Percentiles rank a stretch among this genome's conserved stretches.
phyloP scores from a whole-genome alignment of 2,888 invertebrate genomes.

The Enchytraeus crypticus region DNA sequence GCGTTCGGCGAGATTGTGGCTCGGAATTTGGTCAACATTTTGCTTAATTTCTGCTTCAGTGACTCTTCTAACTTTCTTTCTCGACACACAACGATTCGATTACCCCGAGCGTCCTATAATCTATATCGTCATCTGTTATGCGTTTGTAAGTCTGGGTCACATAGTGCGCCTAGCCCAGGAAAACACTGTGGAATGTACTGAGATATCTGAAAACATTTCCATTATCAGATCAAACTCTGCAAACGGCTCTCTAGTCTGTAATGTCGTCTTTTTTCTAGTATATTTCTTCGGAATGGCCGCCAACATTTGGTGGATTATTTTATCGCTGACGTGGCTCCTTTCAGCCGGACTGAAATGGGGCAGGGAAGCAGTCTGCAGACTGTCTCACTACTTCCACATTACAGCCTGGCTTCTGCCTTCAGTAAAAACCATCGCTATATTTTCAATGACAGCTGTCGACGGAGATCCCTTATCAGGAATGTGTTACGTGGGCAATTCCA shows the following conservation, averaged over 20 bases:
- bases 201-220: background rate
- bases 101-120: conserved; percentile 98
- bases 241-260: conserved; percentile 68
- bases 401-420: conserved; percentile 93
- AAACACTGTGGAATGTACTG: conserved; percentile 77
- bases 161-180: conserved; percentile 74
- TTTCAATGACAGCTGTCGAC: conserved; percentile 82
- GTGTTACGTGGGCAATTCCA: conserved; percentile 82
- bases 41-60: conserved; percentile 90
- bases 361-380: conserved; percentile 86
- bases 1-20: conserved; percentile 89
- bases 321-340: conserved; percentile 96
- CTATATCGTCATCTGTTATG: conserved; percentile 91
- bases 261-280: conserved; percentile 83
- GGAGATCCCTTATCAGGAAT: conserved; percentile 92
- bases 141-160: conserved; percentile 79
- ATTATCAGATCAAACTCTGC: conserved; percentile 42
- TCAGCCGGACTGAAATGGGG: conserved; percentile 98
- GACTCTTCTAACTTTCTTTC: conserved; percentile 87
- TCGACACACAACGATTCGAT: conserved; percentile 71
- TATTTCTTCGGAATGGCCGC: conserved; percentile 99
- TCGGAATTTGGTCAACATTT: conserved; percentile 88
- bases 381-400: conserved; percentile 90
- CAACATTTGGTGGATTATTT: conserved; percentile 87
- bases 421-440: conserved; percentile 76